These are phyloP conservation scores for Nothoprocta pentlandii DNA, from an alignment of 2,113 vertebrate species.

Conservation along the genomic window DNA sequence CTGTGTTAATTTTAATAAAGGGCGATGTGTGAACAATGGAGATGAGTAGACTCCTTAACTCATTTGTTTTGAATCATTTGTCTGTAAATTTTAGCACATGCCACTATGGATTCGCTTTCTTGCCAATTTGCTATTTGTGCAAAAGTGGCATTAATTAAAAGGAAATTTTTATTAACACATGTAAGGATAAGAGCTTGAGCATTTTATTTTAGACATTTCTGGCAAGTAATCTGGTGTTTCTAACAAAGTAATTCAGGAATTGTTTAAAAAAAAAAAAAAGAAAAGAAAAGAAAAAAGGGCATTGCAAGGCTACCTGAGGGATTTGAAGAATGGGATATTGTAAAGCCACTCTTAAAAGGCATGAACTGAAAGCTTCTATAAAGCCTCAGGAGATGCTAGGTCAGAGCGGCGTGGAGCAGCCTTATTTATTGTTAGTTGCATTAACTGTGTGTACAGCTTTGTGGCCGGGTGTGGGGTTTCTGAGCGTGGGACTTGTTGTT, in stretches of 20 bases:
- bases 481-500: not conserved
- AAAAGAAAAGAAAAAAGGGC: not conserved
- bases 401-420: not conserved
- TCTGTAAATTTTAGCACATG: not conserved
- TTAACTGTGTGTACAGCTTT: not conserved
- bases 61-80: not conserved
- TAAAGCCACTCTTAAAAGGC: not conserved
- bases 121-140: not conserved
- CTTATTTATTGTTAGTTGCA: not conserved
- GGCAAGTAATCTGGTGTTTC: not conserved
- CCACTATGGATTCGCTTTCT: fast-evolving
- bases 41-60: not conserved
- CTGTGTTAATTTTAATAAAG: not conserved
- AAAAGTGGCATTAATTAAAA: not conserved
- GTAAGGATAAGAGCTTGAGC: not conserved
- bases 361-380: not conserved
- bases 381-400: not conserved
- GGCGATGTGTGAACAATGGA: not conserved
- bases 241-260: not conserved
- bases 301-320: not conserved
- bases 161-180: not conserved
- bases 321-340: not conserved
- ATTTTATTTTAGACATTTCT: not conserved
- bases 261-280: not conserved
- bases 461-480: not conserved